A percentile compares a stretch with the other conserved stretches of the same genome.
These are phyloP conservation scores for Dolichallabes microphthalmus DNA, from an alignment of 2,113 vertebrate species.

Conservation along the genomic window DNA sequence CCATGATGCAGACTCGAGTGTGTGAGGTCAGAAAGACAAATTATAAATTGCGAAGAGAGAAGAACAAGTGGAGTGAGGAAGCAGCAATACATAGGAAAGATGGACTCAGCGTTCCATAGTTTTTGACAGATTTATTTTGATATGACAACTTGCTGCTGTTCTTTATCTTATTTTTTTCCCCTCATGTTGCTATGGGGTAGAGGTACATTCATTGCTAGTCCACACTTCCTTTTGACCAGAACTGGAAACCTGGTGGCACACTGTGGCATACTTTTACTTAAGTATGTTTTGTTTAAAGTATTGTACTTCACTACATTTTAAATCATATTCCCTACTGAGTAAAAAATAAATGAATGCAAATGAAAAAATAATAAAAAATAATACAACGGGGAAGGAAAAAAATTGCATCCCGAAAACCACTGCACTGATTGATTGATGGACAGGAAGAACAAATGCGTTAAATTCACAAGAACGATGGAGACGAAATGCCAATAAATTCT, in stretches of 20 bases:
- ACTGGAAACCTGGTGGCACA: neutral
- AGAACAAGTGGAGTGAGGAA: neutral
- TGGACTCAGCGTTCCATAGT: neutral
- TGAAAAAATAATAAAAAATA: too few species aligned
- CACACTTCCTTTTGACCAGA: neutral
- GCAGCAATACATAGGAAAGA: neutral
- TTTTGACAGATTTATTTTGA: conserved; percentile 22
- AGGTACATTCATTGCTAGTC: neutral
- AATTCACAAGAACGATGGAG: too few species aligned
- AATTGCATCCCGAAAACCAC: too few species aligned
- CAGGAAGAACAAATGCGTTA: too few species aligned
- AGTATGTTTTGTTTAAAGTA: too few species aligned
- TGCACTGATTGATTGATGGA: too few species aligned
- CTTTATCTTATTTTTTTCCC: neutral
- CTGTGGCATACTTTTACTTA: too few species aligned
- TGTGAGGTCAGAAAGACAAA: conserved; percentile 50
- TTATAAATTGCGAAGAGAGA: neutral
- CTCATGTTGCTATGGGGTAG: neutral
- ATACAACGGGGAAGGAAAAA: too few species aligned
- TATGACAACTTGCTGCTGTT: neutral
- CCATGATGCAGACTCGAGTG: conserved; percentile 51
- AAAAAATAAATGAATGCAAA: too few species aligned
- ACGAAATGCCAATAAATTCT: too few species aligned
- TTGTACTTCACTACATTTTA: too few species aligned
- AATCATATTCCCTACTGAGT: too few species aligned